Evolutionary conservation across 2,888 invertebrate genomes (phyloP), one percentile per base, ranked within the genome.

Genomic region (Torymus auratus): DNA sequence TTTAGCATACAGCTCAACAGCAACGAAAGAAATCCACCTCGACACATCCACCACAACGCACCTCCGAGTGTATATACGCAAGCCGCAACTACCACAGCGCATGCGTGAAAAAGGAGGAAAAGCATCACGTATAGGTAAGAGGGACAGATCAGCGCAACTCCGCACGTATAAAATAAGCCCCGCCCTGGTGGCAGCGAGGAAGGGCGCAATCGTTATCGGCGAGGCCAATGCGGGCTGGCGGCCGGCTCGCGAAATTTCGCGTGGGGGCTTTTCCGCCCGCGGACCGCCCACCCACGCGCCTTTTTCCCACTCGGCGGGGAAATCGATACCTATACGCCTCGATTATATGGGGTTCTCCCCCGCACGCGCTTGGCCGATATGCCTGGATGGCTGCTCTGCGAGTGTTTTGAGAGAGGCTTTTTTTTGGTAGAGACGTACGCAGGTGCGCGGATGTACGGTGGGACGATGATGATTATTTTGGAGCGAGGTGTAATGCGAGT

Each of bases 121-220:
- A 68, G 28, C 53, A 64, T 55, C 12, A 64, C 23, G 23, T n/a
- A 58, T 53, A 55, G 55, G 52, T 61, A 17, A 52, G 20, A 14
- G 58, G 20, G 20, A 17, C 23, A 56, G 71, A 61, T 52, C 7
- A 60, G 11, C n/a, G 14, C 11, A 56, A 14, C 50, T 7, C 7
- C 41, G 7, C 41, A 10, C 7, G 7, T 41, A 41, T 10, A 41
- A 7, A 7, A 41, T 41, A 80, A 72, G 76, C 80, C 17, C 80
- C 80, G 76, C 80, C 80, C 80, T 77, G 60, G 53, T n/a, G 41
- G 50, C 61, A 17, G 50, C 70, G 68, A 76, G 75, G 80, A 72
- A 76, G 76, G 80, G 76, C 41, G 52, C 50, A 74, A 69, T 62
- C 55, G 61, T 64, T 79, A 68, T 73, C 55, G 55, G 53, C 15